Percentiles rank a stretch among this genome's conserved stretches.
Conservation (phyloP, 2,888 invertebrate species). For the Drosophila paramelanica region DNA sequence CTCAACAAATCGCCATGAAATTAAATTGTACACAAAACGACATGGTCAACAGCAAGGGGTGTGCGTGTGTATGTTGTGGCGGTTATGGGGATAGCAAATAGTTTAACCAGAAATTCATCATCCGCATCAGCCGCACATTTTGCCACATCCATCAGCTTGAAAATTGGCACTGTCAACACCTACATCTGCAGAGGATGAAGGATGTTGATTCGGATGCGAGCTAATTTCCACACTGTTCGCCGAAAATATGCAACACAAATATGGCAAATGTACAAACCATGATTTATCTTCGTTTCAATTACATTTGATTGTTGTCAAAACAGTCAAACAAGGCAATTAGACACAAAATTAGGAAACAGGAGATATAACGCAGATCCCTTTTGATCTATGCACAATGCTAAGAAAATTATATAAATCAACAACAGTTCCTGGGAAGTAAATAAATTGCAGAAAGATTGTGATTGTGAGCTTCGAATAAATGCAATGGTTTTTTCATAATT, state of each 20-base stretch:
- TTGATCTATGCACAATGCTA: constrained; percentile 5
- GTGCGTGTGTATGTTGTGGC: not conserved
- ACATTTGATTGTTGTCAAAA: constrained; percentile 7
- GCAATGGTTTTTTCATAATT: too few species aligned
- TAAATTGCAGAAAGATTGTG: not conserved
- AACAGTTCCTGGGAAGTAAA: constrained; percentile 3
- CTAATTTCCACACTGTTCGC: constrained; percentile 28
- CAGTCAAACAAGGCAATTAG: constrained; percentile 23
- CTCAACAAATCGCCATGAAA: constrained; percentile 75
- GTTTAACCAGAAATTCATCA: constrained; percentile 79
- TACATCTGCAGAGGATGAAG: constrained; percentile 13
- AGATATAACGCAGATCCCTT: not conserved
- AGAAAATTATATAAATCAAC: not conserved
- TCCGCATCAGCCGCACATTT: constrained; percentile 47
- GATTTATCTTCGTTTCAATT: not conserved
- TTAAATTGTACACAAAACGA: constrained; percentile 69
- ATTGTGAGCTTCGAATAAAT: too few species aligned
- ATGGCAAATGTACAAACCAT: not conserved
- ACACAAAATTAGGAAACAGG: not conserved
- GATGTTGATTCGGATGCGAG: not conserved
- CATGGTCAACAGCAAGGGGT: constrained; percentile 29
- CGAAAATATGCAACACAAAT: constrained; percentile 23
- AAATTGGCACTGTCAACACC: constrained; percentile 75
- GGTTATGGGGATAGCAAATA: constrained; percentile 60
- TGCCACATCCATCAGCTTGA: constrained; percentile 44